Base-by-base conservation (phyloP, 2,888 invertebrate species). In the Himalopsyche anomala region DNA sequence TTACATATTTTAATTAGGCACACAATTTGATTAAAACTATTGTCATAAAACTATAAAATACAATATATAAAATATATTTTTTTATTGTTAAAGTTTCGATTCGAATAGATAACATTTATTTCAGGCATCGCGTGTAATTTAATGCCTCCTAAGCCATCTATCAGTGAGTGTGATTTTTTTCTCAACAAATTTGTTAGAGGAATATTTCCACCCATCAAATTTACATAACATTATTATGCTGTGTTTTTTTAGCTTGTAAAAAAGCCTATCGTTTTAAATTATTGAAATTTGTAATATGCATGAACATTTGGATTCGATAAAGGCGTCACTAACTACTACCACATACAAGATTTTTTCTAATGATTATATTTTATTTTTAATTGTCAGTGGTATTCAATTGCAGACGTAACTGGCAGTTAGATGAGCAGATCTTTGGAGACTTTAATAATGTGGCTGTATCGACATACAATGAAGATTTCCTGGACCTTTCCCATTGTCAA, bases 271-370 rank as follows among this genome's bases (percentile, higher is more conserved):
- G 36, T 74, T 74, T 74, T 74, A 74, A 74, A 74, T 74, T 74
- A 74, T 74, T 74, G 74, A 74, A 74, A 36, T 74, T 74, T 74
- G 74, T 74, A 74, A 74, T 74, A 74, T 74, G 74, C 74, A 74
- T 74, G 74, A 74, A 74, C 74, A 38, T 74, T 74, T 74, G 74
- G 74, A 74, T 74, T 74, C 38, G 74, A 74, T 74, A 74, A 36
- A 74, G 36, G 74, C 74, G 74, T 74, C 74, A 74, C 74, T 74
- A 38, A 38, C 74, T 36, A 74, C 74, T 74, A 74, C 36, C 15
- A 38, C 19, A 74, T 74, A 74, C 36, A 36, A 74, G 74, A 74
- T 74, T 74, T 74, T 74, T 12, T 36, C n/a, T 38, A 74, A 38
- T 74, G 74, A 74, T 74, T 74, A 11, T 36, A 74, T 74, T 36